Percentiles rank a stretch among this genome's conserved stretches.
Conservation (phyloP, 2,888 invertebrate genomes). For the Isotomurus palustris region DNA sequence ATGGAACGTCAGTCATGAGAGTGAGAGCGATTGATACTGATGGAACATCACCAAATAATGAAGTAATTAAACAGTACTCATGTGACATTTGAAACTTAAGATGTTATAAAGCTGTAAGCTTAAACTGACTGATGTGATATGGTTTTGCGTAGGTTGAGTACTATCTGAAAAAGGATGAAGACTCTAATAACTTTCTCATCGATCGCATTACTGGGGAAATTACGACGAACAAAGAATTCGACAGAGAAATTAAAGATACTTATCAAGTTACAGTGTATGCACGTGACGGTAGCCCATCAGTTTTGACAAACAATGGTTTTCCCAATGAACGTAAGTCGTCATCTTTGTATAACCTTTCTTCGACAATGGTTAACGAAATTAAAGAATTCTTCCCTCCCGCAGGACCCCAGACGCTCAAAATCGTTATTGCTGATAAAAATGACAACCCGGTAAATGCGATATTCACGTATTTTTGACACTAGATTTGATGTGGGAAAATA, state of each 20-base stretch:
- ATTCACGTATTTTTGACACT: not conserved
- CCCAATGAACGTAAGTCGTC: constrained; percentile 61
- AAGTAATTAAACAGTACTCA: constrained; percentile 50
- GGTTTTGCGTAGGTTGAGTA: constrained; percentile 60
- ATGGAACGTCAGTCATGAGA: constrained; percentile 81
- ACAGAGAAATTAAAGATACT: constrained; percentile 75
- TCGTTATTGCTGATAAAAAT: constrained; percentile 91
- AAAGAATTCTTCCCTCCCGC: constrained; percentile 37
- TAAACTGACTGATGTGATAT: not conserved
- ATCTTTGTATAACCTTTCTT: not conserved
- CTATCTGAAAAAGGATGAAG: constrained; percentile 60
- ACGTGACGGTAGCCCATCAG: constrained; percentile 82
- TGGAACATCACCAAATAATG: constrained; percentile 75
- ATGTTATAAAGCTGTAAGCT: not conserved
- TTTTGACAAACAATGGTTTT: constrained; percentile 58
- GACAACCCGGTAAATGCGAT: constrained; percentile 65
- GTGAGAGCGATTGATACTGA: constrained; percentile 81
- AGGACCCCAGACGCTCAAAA: constrained; percentile 75
- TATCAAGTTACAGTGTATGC: constrained; percentile 89
- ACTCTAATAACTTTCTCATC: constrained; percentile 70
- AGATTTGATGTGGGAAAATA: not conserved
- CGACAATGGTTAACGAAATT: too few species aligned
- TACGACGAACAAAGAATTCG: constrained; percentile 67
- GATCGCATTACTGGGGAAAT: constrained; percentile 83
- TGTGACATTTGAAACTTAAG: not conserved